A percentile compares a stretch with the other conserved stretches of the same genome.
phyloP scores from a whole-genome alignment of 2,113 vertebrate genomes.

The Gymnobelideus leadbeateri region DNA sequence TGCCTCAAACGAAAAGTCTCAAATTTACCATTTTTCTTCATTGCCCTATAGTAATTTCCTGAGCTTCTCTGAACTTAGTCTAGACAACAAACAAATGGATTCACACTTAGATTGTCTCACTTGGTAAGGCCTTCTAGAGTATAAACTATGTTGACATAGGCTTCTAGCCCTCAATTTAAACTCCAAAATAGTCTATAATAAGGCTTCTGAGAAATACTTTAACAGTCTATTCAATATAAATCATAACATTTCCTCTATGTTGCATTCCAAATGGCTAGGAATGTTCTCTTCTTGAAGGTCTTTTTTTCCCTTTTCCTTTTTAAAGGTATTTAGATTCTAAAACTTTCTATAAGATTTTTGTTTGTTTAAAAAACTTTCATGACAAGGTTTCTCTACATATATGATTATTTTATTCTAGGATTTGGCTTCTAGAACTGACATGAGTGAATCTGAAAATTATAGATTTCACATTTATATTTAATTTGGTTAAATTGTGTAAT shows the following conservation, averaged over 20 bases:
- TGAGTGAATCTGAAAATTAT: background rate
- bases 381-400: background rate
- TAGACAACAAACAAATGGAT: background rate
- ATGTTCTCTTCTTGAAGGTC: background rate
- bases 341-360: background rate
- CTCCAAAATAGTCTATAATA: background rate
- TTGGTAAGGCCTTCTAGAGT: background rate
- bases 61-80: background rate
- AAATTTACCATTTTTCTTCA: background rate
- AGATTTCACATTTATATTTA: background rate
- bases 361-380: background rate
- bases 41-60: background rate
- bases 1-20: background rate
- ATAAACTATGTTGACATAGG: background rate
- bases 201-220: background rate
- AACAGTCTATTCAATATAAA: background rate
- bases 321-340: background rate
- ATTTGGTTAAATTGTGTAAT: background rate
- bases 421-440: background rate
- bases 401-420: background rate
- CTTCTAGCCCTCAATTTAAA: background rate
- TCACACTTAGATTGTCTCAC: background rate
- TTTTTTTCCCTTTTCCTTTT: background rate
- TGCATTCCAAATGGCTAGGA: background rate
- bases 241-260: background rate